Conservation (phyloP, 2,888 invertebrate genomes). For the Caenorhabditis sp. region DNA sequence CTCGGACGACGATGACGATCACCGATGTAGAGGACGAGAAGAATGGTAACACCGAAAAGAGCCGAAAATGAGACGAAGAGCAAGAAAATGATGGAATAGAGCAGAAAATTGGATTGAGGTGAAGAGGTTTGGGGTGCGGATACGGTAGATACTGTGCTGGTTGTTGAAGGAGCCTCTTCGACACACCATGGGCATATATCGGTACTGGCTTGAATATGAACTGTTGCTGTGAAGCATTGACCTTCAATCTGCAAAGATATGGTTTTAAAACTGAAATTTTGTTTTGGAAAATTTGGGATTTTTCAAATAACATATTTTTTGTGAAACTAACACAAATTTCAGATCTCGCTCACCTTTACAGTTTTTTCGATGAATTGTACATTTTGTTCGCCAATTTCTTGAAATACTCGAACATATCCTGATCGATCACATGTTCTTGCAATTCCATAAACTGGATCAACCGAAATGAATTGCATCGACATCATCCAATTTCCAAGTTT, state of each 20-base stretch:
- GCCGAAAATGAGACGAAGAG: constrained; percentile 15
- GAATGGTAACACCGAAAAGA: constrained; percentile 11
- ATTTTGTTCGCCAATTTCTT: constrained; percentile 1
- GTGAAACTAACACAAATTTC: no score
- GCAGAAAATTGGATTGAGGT: no score
- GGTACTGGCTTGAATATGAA: constrained; percentile 17
- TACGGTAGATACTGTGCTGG: not conserved
- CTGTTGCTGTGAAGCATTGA: constrained; percentile 28
- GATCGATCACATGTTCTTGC: constrained; percentile 38
- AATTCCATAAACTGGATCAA: constrained; percentile 40
- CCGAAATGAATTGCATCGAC: constrained; percentile 31
- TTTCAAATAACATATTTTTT: no score
- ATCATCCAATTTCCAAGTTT: constrained; percentile 33
- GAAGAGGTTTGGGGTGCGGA: no score
- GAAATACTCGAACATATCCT: constrained; percentile 27
- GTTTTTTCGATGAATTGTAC: constrained; percentile 7
- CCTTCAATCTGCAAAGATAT: constrained; percentile 27
- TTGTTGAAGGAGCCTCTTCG: constrained; percentile 4
- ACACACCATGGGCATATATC: constrained; percentile 38
- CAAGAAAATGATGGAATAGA: no score
- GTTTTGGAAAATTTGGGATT: no score
- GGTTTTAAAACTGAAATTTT: not conserved
- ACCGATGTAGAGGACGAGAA: constrained; percentile 18
- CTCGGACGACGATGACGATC: constrained; percentile 10
- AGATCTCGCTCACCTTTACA: constrained; percentile 3